Evolutionary conservation across 2,888 invertebrate species (phyloP), one percentile per base, ranked within the genome.

Genomic region (Ectropis crepuscularia): DNA sequence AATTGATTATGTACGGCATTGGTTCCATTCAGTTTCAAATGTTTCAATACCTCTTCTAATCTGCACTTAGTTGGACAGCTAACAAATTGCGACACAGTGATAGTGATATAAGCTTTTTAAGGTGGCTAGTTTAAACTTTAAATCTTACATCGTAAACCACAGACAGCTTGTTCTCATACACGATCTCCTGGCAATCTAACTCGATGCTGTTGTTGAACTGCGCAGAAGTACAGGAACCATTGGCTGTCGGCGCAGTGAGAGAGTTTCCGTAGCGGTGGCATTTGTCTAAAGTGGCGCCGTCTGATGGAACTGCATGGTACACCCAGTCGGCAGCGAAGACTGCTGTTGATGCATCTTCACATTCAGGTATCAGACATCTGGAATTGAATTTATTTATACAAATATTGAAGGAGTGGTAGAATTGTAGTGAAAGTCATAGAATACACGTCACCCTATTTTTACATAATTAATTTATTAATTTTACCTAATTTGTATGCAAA

Each of bases 321-420:
- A 93, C 70, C 94, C 94, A 94, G 0, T 76, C 11, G 0, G 89
- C 86, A n/a, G 81, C 68, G 67, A 87, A 92, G 10, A 79, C 77
- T 0, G 84, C 69, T 5, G 75, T 67, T 0, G 67, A 68, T 5
- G 64, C 53, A 36, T 59, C 65, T 55, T 83, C 84, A 53, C 85
- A 86, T 58, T 85, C 83, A 5, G 79, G 76, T 39, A 85, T 82
- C 10, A 81, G 39, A 53, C 85, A 85, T 70, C 85, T 85, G 55
- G 7, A n/a, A 55, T n/a, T n/a, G n/a, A n/a, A n/a, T n/a, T n/a
- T n/a, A n/a, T n/a, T n/a, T n/a, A n/a, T n/a, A n/a, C n/a, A n/a
- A n/a, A n/a, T n/a, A n/a, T n/a, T n/a, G n/a, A n/a, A n/a, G n/a
- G n/a, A n/a, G n/a, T n/a, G n/a, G n/a, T n/a, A n/a, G n/a, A n/a